A percentile compares a stretch with the other conserved stretches of the same genome.
Evolutionary conservation across 2,113 vertebrate species (phyloP).

Genomic region (Carollia perspicillata): DNA sequence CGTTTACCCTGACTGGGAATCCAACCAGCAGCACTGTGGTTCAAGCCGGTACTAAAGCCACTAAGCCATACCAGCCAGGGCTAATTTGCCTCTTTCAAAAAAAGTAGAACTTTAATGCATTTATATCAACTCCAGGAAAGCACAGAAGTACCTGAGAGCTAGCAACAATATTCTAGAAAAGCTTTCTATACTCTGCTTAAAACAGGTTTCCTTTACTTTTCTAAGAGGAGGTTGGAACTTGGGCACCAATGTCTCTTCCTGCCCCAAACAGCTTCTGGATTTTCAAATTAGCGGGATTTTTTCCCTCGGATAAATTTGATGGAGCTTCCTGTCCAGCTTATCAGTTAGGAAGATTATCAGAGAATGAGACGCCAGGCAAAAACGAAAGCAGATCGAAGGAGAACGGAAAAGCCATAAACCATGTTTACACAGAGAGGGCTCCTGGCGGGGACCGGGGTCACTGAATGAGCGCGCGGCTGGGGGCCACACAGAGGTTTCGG

Average conservation of each 20-base stretch:
- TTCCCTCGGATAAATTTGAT: neutral
- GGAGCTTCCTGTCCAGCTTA: constrained; percentile 58
- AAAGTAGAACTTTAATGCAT: neutral
- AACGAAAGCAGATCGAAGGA: constrained; percentile 71
- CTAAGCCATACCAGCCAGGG: too few species aligned
- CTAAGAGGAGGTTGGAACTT: neutral
- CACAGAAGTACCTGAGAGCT: neutral
- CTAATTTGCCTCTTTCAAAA: too few species aligned
- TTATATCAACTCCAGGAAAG: neutral
- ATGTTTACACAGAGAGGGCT: constrained; percentile 89
- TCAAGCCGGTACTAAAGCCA: too few species aligned
- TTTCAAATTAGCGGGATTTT: constrained; percentile 43
- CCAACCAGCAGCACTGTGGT: too few species aligned
- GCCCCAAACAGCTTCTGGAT: neutral
- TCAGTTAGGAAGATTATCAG: constrained; percentile 85
- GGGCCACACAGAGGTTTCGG: constrained; percentile 87
- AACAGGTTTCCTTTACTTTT: neutral
- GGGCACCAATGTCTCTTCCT: neutral
- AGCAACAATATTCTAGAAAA: neutral
- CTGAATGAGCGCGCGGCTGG: constrained; percentile 84
- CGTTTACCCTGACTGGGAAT: too few species aligned
- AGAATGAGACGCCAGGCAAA: constrained; percentile 75
- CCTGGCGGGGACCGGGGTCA: constrained; percentile 85
- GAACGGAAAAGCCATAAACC: constrained; percentile 76
- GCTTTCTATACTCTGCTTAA: neutral